Evolutionary conservation across 2,888 invertebrate species (phyloP), one percentile per base, ranked within the genome.

Genomic region (Napeogenes inachia): DNA sequence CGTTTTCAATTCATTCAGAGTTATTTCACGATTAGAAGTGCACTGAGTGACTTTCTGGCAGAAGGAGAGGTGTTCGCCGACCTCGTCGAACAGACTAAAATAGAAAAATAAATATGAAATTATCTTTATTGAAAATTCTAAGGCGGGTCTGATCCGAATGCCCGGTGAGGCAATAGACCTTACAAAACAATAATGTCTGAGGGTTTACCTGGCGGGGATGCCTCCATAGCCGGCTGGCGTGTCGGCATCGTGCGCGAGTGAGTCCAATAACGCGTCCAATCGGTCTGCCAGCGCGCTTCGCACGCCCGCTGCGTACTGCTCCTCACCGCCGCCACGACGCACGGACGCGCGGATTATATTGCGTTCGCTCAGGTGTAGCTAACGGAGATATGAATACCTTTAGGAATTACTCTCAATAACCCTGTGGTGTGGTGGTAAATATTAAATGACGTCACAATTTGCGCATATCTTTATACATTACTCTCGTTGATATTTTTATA

Each of bases 311-410:
- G 94, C 89, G 84, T 95, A 95, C 68, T 93, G 92, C 71, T 94
- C 94, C 55, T 92, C 91, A 33, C 90, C 93, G 45, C 75, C 75
- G 2, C 94, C 93, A 42, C 92, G 92, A 68, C 88, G 86, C 4
- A 89, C 71, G 59, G 81, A 93, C 91, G 92, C 75, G 91, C 93
- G 87, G 70, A 90, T 89, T 70, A 95, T 93, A 80, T 95, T 95
- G 73, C 94, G 94, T 74, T 95, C 95, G 67, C 92, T 92, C 30
- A 96, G 85, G 80, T 95, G 94, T 72, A 92, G 92, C 93, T 94
- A 79, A 45, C 13, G 4, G 13, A 33, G 45, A 54, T n/a, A 21
- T 21, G 33, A 54, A 12, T 47, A 35, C 13, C 42, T 42, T 42
- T 42, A 10, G 42, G 10, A 42, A 8, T 42, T 12, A 21, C 21